Conservation (phyloP, 2,113 vertebrate species). For the Cranoglanis bouderius region DNA sequence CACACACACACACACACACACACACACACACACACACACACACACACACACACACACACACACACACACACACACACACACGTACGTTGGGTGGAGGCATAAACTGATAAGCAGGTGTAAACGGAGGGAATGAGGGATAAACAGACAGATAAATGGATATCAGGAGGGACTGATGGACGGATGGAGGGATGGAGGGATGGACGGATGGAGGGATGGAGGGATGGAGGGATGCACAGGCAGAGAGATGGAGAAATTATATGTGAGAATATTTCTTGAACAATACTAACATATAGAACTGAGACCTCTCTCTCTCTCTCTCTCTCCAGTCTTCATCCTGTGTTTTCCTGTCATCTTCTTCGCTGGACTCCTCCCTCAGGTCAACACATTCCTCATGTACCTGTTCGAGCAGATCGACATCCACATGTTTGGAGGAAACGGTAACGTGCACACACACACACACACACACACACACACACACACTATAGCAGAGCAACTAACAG, state of each 20-base stretch:
- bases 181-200: too few relatives aligned
- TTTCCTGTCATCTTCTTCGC: constrained; percentile 97
- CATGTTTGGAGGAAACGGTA: constrained; percentile 96
- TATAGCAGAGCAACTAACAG: too few relatives aligned
- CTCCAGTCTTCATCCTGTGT: constrained; percentile 91
- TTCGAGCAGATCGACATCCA: constrained; percentile 98
- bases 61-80: not conserved
- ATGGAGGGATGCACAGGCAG: not conserved
- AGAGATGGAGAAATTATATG: not conserved
- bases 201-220: not conserved
- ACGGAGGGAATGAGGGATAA: not conserved
- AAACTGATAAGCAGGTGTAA: not conserved
- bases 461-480: constrained; percentile 1
- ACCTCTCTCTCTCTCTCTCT: constrained; percentile 13
- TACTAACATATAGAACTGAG: not conserved
- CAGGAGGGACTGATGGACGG: too few relatives aligned
- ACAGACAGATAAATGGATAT: not conserved
- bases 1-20: constrained; percentile 26
- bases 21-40: not conserved
- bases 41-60: not conserved
- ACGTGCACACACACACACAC: constrained; percentile 51
- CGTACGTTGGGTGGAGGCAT: not conserved
- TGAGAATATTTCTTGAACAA: not conserved
- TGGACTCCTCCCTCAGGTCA: constrained; percentile 97
- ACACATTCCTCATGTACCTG: constrained; percentile 98